Evolutionary conservation across 2,888 invertebrate genomes (phyloP), one percentile per base, ranked within the genome.

Genomic region (Plusia festucae): DNA sequence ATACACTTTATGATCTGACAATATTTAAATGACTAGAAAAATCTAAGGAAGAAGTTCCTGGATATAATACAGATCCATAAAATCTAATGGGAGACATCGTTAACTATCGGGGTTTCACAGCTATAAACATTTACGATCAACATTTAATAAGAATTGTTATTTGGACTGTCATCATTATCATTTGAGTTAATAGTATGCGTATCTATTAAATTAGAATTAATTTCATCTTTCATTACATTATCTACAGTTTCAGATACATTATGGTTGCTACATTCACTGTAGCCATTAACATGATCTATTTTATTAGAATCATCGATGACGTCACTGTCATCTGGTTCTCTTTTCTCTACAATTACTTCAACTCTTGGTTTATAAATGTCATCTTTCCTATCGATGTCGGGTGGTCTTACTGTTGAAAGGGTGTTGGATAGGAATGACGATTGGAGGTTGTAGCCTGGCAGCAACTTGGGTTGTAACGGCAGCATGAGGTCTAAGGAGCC

Each of bases 401-500:
- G 95, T 68, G 94, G 93, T 82, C 95, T 80, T 18, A 95, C 94
- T 27, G 95, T 95, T 1, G 96, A 96, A 0, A 95, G 87, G 67
- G 95, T 95, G 80, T 94, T 96, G 70, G 96, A 92, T 44, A 93
- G 85, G 82, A 91, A 95, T 65, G 93, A 92, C 15, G 94, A 89
- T 68, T 95, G 95, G 0, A 94, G 89, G 84, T 95, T 95, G 88
- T 96, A 96, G 34, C 95, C 95, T 53, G 96, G 96, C 79, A 97
- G 92, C 74, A 97, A 91, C 84, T 96, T 96, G 69, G 97, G 97
- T 95, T 97, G 97, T 65, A 97, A 90, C 67, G 97, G 97, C 84
- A 97, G 94, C 91, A 97, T 96, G 76, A 97, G 96, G 84, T 97
- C 96, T 85, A 96, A 91, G 89, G 96, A 96, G 69, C 97, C 97